These are phyloP conservation scores for Tribolium freemani DNA, from an alignment of 2,888 invertebrate genomes.

Conservation along the genomic window DNA sequence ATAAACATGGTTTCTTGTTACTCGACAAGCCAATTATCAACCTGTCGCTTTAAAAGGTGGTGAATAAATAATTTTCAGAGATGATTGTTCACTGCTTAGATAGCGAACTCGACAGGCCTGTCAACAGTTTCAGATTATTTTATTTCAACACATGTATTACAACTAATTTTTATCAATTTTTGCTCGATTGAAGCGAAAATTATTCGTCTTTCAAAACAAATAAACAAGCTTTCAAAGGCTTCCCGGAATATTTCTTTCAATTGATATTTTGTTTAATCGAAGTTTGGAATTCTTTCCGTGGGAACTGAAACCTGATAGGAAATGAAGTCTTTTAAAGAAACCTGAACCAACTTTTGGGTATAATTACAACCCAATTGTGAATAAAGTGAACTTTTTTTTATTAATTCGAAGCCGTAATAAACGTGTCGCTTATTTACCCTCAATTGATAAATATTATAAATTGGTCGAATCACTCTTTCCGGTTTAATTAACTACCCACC, in stretches of 20 bases:
- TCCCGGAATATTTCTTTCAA: neutral
- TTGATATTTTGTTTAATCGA: conserved; percentile 8
- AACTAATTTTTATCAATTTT: no score
- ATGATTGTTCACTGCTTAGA: conserved; percentile 14
- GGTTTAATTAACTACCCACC: neutral
- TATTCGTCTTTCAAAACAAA: neutral
- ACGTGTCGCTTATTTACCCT: neutral
- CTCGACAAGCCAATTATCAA: conserved; percentile 10
- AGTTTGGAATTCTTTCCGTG: neutral
- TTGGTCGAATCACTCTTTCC: neutral
- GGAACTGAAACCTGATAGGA: neutral
- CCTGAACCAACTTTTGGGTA: neutral
- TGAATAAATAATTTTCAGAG: conserved; percentile 11
- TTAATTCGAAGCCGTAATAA: neutral
- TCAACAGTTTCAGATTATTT: conserved; percentile 1
- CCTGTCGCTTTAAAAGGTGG: conserved; percentile 18
- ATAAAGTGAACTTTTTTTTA: neutral
- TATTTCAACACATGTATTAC: neutral
- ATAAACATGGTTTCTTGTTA: conserved; percentile 7
- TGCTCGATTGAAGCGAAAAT: no score
- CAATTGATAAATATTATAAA: neutral
- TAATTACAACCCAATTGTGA: neutral
- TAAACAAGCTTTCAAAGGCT: conserved; percentile 2
- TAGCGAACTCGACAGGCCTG: conserved; percentile 7
- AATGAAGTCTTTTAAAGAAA: neutral